Base-by-base conservation (phyloP, 2,113 vertebrate species). In the Etheostoma cragini region DNA sequence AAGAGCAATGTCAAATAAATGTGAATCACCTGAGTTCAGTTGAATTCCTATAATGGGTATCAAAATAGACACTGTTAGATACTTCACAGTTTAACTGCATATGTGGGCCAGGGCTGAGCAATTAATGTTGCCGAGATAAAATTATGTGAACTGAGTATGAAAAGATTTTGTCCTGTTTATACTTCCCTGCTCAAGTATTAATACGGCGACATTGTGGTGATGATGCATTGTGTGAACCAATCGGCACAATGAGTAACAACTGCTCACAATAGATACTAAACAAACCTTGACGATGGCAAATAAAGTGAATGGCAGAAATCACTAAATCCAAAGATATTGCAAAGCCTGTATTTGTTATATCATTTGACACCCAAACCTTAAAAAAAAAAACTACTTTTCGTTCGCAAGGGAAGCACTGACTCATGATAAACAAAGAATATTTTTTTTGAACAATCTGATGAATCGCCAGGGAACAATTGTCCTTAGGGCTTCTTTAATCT, bases 121-220 rank as follows among this genome's bases (percentile, higher is more conserved):
- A 81, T 76, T 50, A 84, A 70, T 35, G 62, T 50, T 38, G 42
- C 11, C 78, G 33, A 64, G 56, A 81, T 79, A 71, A 80, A 82
- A 85, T 82, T 50, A 80, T 61, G 61, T 67, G 35, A 76, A 56
- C 8, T 22, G 62, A 76, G 52, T 63, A 67, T 72, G 50, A 83
- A 70, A 53, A 65, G 57, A 53, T 50, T 58, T 67, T 0, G 22
- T 49, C 49, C 42, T 73, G 33, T 11, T 62, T 45, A 56, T 17
- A n/a, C 15, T 47, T 35, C 19, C 46, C 57, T 70, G 58, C 33
- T 68, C 57, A 72, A 53, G 17, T 67, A 58, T 82, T 67, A 60
- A 68, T 52, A 61, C 42, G 65, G 53, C 45, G 6, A 65, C n/a
- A 10, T 0, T 47, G 24, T 17, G 5, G 21, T 17, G 46, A 75